phyloP scores from a whole-genome alignment of 2,888 invertebrate species.

The Polylopha cassiicola region DNA sequence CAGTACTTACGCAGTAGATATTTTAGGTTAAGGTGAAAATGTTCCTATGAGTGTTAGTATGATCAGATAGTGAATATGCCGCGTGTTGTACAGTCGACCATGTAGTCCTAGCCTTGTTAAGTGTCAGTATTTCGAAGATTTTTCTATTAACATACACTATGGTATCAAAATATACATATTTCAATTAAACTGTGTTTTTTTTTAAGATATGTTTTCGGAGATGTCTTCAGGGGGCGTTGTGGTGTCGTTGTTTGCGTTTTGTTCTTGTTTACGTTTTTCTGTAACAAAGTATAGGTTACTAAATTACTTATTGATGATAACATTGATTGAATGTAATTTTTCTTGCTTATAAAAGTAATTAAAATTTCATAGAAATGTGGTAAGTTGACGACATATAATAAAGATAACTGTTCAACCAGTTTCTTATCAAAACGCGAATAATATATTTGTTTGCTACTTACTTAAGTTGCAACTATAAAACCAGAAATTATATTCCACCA shows the following conservation, averaged over 20 bases:
- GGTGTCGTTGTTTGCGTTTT: not conserved
- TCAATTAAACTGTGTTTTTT: conserved; percentile 13
- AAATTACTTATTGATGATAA: no score
- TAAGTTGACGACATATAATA: no score
- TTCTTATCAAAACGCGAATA: no score
- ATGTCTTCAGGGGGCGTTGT: conserved; percentile 7
- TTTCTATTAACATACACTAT: conserved; percentile 63
- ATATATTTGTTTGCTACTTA: no score
- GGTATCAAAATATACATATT: conserved; percentile 57
- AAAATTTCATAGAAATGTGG: no score
- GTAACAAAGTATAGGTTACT: no score
- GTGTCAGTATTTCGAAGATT: conserved; percentile 59
- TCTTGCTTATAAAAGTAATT: no score
- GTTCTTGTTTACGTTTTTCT: not conserved
- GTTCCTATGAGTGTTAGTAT: conserved; percentile 71
- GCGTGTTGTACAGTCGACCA: conserved; percentile 53
- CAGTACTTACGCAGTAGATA: conserved; percentile 29
- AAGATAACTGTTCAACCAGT: no score
- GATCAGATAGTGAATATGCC: conserved; percentile 35
- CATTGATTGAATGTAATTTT: no score
- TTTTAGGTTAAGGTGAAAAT: conserved; percentile 70
- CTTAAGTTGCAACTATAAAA: no score
- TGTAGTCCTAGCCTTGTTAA: conserved; percentile 60
- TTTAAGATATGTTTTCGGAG: conserved; percentile 2
- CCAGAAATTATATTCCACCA: no score